Conservation (phyloP, 2,888 invertebrate genomes). For the Antheraea assamensis region DNA sequence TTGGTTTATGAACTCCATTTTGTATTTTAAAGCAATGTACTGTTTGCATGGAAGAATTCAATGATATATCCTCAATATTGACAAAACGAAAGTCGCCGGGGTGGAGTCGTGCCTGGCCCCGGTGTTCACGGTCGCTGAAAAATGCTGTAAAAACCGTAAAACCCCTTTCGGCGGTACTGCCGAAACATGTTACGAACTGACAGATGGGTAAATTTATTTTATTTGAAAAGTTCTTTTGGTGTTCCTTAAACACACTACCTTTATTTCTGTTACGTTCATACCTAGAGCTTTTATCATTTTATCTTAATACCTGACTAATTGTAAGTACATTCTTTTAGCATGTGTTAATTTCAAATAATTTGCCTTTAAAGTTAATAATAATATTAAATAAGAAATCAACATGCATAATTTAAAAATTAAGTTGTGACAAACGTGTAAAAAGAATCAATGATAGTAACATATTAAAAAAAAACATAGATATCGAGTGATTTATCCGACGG, state of each 20-base stretch:
- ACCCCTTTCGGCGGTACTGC: slow-evolving; percentile 47
- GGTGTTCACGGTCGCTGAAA: slow-evolving; percentile 59
- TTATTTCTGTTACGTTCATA: neutral
- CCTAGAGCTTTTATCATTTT: neutral
- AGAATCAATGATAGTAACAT: too few species aligned
- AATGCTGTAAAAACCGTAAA: slow-evolving; percentile 62
- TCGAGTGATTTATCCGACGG: too few species aligned
- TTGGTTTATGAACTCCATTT: neutral
- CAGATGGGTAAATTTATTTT: neutral
- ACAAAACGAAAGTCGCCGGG: slow-evolving; percentile 62
- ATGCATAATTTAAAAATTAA: too few species aligned
- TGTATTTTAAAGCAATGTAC: slow-evolving; percentile 15
- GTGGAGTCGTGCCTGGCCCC: slow-evolving; percentile 50
- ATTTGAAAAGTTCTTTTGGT: neutral
- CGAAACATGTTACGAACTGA: slow-evolving; percentile 32
- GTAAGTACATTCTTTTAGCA: too few species aligned
- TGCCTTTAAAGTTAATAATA: too few species aligned
- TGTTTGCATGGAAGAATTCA: slow-evolving; percentile 40
- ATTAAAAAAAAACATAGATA: too few species aligned
- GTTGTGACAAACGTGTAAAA: too few species aligned
- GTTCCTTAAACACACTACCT: too few species aligned
- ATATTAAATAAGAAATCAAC: too few species aligned
- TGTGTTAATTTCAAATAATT: too few species aligned
- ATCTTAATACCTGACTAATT: too few species aligned
- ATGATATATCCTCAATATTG: slow-evolving; percentile 52